Evolutionary conservation across 2,113 vertebrate species (phyloP), one percentile per base, ranked within the genome.

Genomic region (Aphyosemion australe): DNA sequence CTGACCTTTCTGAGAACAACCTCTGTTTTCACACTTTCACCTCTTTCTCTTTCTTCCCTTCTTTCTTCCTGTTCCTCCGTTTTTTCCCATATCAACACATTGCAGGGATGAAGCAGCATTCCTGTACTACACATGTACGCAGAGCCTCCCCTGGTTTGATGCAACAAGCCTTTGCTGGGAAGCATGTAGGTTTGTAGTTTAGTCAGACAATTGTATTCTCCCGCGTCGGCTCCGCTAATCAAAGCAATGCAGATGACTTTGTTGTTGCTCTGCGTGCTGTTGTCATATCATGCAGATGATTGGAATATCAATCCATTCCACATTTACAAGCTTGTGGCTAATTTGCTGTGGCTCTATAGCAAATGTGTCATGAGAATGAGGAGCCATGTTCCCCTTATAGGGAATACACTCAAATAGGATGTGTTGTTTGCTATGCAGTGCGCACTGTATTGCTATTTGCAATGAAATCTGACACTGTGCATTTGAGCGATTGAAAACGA

Each of bases 1-100:
- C 85, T 93, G 92, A 93, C 92, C 92, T 93, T 93, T 93, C 82
- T 82, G 82, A 80, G 82, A 87, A 82, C 87, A 87, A 85, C 74
- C 84, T 79, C 74, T 34, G 67, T 78, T 81, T 85, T 88, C 81
- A 80, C 75, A 84, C 80, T 73, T 76, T 89, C 82, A 83, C 80
- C 78, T 81, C 59, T 60, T 79, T 81, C 41, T n/a, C 79, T 70
- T 6, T 45, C 31, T 64, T 69, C 39, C 50, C 43, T 37, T 55
- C 13, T 62, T 15, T 42, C 39, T 18, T 53, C 20, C 41, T 53
- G 19, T 55, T 43, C 14, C 37, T 76, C 47, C 45, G 19, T 47
- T 57, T 63, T 68, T 60, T 54, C 75, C 59, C 48, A 65, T 73
- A 72, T 84, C 76, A 77, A 58, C 68, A 39, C 67, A 65, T 66